Evolutionary conservation across 2,797 vertebrate genomes (phyloP).

Genomic region (Leucoraja ocellata): DNA sequence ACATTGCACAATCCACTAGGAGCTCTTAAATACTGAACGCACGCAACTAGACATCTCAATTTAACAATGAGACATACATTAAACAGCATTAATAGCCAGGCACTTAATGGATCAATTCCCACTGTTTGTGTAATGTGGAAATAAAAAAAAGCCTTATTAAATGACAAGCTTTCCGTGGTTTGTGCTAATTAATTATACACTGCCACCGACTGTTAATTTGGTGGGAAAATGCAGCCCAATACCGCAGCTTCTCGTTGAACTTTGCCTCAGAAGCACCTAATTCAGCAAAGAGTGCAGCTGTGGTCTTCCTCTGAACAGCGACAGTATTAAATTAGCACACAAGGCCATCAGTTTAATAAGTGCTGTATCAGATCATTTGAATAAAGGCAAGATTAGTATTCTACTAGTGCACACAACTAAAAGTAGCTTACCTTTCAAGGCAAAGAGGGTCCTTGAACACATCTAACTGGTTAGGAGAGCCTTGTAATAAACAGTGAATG

Average conservation of each 20-base stretch:
- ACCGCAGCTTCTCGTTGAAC: slow-evolving; percentile 78
- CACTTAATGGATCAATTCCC: slow-evolving; percentile 87
- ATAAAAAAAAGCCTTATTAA: slow-evolving; percentile 82
- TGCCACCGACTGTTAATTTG: slow-evolving; percentile 82
- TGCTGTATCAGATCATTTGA: slow-evolving; percentile 93
- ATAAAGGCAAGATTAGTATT: slow-evolving; percentile 99
- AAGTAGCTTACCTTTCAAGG: slow-evolving; percentile 99
- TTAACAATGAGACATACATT: slow-evolving; percentile 79
- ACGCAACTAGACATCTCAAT: slow-evolving; percentile 72
- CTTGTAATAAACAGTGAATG: slow-evolving; percentile 81
- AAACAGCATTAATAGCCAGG: slow-evolving; percentile 77
- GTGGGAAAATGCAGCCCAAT: slow-evolving; percentile 71
- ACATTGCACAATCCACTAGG: slow-evolving; percentile 57
- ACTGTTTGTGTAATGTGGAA: slow-evolving; percentile 79
- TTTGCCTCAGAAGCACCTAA: slow-evolving; percentile 79
- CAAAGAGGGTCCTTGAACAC: slow-evolving; percentile 92
- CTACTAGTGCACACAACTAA: slow-evolving; percentile 84
- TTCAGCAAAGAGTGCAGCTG: slow-evolving; percentile 76
- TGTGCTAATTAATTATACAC: slow-evolving; percentile 86
- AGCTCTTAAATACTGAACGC: slow-evolving; percentile 60
- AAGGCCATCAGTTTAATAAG: slow-evolving; percentile 98
- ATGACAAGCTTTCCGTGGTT: slow-evolving; percentile 89
- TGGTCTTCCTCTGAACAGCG: slow-evolving; percentile 70
- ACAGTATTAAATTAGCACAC: slow-evolving; percentile 94
- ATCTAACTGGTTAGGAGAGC: slow-evolving; percentile 83